Base-by-base conservation (phyloP, 2,113 vertebrate genomes). In the Anhinga rufa region DNA sequence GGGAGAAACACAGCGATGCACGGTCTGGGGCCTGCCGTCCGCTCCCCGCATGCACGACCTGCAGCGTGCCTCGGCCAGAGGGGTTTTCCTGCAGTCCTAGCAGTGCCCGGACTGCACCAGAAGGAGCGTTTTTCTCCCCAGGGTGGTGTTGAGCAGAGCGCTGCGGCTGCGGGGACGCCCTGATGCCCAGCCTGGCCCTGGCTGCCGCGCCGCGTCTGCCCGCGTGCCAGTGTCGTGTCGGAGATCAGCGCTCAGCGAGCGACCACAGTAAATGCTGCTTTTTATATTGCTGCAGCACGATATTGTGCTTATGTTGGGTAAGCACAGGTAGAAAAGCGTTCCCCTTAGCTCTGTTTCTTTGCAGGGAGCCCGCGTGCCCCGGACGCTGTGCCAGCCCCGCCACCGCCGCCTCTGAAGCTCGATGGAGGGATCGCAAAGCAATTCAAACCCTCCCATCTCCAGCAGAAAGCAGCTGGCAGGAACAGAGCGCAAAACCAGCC, bases 181-280 rank as follows among this genome's bases (percentile, higher is more conserved):
- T 11, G 49, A 48, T 4, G 19, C 58, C 48, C 7, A 46, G 46
- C 46, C 46, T 18, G 4, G 68, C 36, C 36, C 72, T 17, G 38
- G n/a, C 51, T 28, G 42, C 72, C 19, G 75, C 38, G 15, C 12
- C n/a, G n/a, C n/a, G n/a, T n/a, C n/a, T n/a, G n/a, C n/a, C n/a
- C n/a, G n/a, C n/a, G n/a, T n/a, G n/a, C 42, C 42, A 16, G 14
- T 14, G 14, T 44, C 14, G 9, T 44, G 42, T 14, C 42, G 15
- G 42, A 44, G 16, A 44, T 16, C 42, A 44, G 42, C 42, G 42
- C 14, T 19, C 25, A 54, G 36, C 4, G 2, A 31, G 28, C 0
- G 9, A 9, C 42, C 34, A 2, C 26, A 34, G 42, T 2, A 38
- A 76, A 25, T 0, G 0, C 51, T n/a, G 18, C 40, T 61, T 2